Percentiles rank a stretch among this genome's conserved stretches.
Conservation (phyloP, 2,113 vertebrate species). For the Atrichornis clamosus region DNA sequence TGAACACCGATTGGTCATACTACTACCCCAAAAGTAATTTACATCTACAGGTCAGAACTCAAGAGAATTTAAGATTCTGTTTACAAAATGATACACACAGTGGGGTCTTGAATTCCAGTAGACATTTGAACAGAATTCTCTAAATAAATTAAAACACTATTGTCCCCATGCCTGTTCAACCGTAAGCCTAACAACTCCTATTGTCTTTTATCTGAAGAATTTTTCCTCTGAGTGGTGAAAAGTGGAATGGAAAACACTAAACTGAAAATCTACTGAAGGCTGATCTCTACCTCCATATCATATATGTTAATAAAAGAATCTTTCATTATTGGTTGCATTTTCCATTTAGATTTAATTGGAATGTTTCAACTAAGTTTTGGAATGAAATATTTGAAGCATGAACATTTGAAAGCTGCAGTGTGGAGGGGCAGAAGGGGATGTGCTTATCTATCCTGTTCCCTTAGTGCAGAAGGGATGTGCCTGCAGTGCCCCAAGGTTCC, state of each 20-base stretch:
- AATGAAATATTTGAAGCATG: not conserved
- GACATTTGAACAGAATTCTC: not conserved
- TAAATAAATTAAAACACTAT: not conserved
- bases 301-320: not conserved
- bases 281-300: not conserved
- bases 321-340: not conserved
- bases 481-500: not conserved
- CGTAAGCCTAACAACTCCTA: not conserved
- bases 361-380: not conserved
- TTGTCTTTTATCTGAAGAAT: not conserved
- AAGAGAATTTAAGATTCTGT: not conserved
- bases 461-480: not conserved
- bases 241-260: not conserved
- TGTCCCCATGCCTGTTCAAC: rapidly evolving
- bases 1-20: not conserved
- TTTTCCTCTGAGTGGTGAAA: not conserved
- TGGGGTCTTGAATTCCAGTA: not conserved
- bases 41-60: not conserved
- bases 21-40: not conserved
- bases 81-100: not conserved
- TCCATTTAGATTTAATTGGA: not conserved
- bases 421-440: not conserved
- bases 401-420: not conserved
- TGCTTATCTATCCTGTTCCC: not conserved
- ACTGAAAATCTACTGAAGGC: not conserved